A percentile compares a stretch with the other conserved stretches of the same genome.
These are phyloP conservation scores for Acrocyrtus sp. DNA, from an alignment of 2,888 invertebrate genomes.

Conservation along the genomic window DNA sequence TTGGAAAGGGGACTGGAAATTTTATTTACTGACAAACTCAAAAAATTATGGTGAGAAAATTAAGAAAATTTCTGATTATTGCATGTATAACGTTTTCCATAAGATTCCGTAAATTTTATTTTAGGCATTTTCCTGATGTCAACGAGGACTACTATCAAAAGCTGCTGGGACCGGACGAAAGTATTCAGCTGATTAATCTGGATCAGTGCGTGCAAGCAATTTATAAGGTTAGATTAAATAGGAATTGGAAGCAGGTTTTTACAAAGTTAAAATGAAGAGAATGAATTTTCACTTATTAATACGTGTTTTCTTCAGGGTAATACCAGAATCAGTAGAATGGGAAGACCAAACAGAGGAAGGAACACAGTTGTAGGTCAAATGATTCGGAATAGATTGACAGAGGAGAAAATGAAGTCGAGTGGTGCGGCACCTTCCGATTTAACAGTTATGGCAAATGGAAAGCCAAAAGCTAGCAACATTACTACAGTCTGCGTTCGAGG, in stretches of 20 bases:
- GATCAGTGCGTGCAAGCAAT: slow-evolving; percentile 34
- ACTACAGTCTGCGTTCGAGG: slow-evolving; percentile 5
- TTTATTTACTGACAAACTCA: slow-evolving; percentile 40
- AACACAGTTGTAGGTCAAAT: slow-evolving; percentile 26
- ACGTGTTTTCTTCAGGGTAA: slow-evolving; percentile 6
- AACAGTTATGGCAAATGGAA: not conserved
- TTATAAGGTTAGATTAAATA: too few relatives aligned
- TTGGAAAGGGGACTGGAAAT: slow-evolving; percentile 41
- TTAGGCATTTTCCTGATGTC: slow-evolving; percentile 46
- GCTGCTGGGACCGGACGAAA: slow-evolving; percentile 46
- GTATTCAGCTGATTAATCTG: slow-evolving; percentile 37
- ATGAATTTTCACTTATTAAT: not conserved
- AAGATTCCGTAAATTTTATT: not conserved
- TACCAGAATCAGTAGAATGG: slow-evolving; percentile 22
- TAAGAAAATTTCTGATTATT: too few relatives aligned
- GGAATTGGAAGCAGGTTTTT: not conserved
- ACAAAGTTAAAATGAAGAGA: not conserved
- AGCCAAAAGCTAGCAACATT: slow-evolving; percentile 5
- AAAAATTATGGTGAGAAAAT: slow-evolving; percentile 44
- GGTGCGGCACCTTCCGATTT: slow-evolving; percentile 1
- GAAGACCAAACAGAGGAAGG: slow-evolving; percentile 13
- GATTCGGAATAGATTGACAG: slow-evolving; percentile 22
- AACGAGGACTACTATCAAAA: slow-evolving; percentile 36
- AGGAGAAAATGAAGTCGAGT: slow-evolving; percentile 6
- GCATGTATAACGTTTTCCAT: not conserved